These are phyloP conservation scores for Drosophila littoralis DNA, from an alignment of 1,140 invertebrate genomes.

Conservation along the genomic window DNA sequence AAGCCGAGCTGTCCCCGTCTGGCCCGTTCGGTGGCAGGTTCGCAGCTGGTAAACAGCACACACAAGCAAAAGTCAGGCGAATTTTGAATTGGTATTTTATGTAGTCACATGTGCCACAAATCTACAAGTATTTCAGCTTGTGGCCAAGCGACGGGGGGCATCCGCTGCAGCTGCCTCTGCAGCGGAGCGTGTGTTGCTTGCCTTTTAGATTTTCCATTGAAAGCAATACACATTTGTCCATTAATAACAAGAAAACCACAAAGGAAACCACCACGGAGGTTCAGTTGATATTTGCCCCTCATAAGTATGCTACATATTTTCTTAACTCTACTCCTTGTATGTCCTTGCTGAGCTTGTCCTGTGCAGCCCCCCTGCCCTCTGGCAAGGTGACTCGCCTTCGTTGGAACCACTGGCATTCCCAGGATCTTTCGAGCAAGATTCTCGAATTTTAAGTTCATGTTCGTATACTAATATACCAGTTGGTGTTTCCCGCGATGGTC, in stretches of 20 bases:
- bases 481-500: too few relatives aligned
- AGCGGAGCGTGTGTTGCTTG: not conserved
- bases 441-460: too few relatives aligned
- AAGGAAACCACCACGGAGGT: constrained; percentile 7
- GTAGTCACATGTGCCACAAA: constrained; percentile 25
- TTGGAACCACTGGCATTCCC: too few relatives aligned
- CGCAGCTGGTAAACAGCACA: constrained; percentile 5
- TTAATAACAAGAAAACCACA: constrained; percentile 40
- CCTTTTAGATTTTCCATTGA: constrained; percentile 33
- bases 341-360: not conserved
- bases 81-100: constrained; percentile 31
- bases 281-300: constrained; percentile 31
- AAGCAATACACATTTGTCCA: constrained; percentile 59
- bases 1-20: not conserved
- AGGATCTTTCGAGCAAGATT: too few relatives aligned
- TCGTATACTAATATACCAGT: too few relatives aligned
- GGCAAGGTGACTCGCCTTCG: too few relatives aligned
- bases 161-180: not conserved
- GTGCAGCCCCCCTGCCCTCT: not conserved
- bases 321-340: not conserved
- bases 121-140: constrained; percentile 6
- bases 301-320: constrained; percentile 39
- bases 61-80: not conserved
- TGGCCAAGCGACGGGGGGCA: not conserved
- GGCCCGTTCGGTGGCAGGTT: not conserved